Conservation (phyloP, 2,797 vertebrate species). For the Sciurus carolinensis region DNA sequence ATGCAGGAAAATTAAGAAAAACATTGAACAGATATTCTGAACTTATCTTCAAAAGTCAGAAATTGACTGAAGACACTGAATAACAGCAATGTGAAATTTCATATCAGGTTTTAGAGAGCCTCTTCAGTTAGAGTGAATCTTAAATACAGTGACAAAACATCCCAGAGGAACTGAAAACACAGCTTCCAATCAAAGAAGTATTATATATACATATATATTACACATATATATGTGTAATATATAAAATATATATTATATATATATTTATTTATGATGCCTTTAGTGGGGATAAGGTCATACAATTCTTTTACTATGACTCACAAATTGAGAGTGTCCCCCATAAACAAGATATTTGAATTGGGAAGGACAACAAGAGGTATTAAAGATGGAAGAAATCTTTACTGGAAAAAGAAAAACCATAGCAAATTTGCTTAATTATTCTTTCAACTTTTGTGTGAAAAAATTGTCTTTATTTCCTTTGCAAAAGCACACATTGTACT, state of each 20-base stretch:
- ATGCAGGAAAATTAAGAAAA: neutral
- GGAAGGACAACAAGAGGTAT: neutral
- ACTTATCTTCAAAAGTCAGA: neutral
- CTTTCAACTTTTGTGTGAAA: constrained; percentile 25
- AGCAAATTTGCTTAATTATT: constrained; percentile 62
- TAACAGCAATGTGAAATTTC: neutral
- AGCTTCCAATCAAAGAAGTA: neutral
- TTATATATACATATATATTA: too few relatives aligned
- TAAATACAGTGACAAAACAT: neutral
- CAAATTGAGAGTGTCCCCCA: neutral
- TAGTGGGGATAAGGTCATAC: too few relatives aligned
- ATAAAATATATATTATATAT: neutral
- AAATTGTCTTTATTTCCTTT: constrained; percentile 63
- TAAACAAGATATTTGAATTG: neutral
- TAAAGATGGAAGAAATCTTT: constrained; percentile 35
- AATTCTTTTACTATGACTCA: neutral
- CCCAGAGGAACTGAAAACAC: neutral
- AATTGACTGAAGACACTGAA: neutral
- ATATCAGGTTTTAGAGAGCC: neutral
- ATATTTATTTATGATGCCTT: neutral
- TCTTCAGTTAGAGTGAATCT: neutral
- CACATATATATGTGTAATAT: neutral
- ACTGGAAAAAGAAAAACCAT: neutral
- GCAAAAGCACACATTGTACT: constrained; percentile 33
- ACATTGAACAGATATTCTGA: neutral